Base-by-base conservation (phyloP, 35 echinoderm and acorn worm genomes). In the Heliocidaris tuberculata region DNA sequence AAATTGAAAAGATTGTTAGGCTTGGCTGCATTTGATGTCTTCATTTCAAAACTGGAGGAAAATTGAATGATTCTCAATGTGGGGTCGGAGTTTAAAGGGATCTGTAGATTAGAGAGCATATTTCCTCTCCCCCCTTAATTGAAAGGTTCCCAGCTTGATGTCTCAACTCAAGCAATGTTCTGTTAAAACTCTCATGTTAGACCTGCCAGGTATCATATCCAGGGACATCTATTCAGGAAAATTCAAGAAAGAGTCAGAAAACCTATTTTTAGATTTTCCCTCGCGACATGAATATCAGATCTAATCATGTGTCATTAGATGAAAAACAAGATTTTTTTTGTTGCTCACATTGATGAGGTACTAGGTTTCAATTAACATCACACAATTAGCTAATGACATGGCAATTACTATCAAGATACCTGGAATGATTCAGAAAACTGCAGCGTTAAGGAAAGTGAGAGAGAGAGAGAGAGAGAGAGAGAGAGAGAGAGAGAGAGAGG, bases 1-100 rank as follows among this genome's bases (percentile, higher is more conserved):
- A 89, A 48, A 89, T 89, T 89, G 87, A 89, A 89, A 47, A 48
- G 87, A 89, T 78, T 89, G 87, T 89, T 89, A 48, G 87, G 87
- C 31, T 27, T 89, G 87, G 47, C 15, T 89, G 87, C 17, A 19
- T 32, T 47, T 89, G 87, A 89, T 89, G 87, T 89, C 87, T 89
- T 89, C 32, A 89, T 89, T 48, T 47, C 31, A 89, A 48, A 89
- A 32, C 47, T 32, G 87, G 31, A 48, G 87, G 87, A 32, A 89
- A 89, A 89, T 89, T 89, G 87, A 89, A 89, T 89, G 87, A n/a
- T 89, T 89, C 87, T 48, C 87, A 47, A 24, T 32, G 31, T 47
- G 87, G 87, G 31, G 87, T 89, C 87, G 29, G 7, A 78, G 19
- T 27, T 78, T 78, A 78, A 78, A 78, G 65, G 65, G 65, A 78